phyloP scores from a whole-genome alignment of 2,113 vertebrate genomes.

The Pomatorhinus ruficollis region DNA sequence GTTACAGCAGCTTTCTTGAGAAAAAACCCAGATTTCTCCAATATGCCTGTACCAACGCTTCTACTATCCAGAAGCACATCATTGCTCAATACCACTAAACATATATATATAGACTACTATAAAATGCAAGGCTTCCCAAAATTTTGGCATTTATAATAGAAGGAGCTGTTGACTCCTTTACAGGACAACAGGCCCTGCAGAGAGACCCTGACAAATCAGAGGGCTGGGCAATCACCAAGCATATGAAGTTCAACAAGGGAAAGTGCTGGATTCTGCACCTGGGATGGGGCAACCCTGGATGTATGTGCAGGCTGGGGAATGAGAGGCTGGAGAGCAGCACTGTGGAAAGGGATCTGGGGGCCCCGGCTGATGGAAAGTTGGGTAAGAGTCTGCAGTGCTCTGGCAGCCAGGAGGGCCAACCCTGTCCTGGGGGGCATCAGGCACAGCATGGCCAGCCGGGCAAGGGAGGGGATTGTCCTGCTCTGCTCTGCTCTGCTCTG shows the following conservation, averaged over 20 bases:
- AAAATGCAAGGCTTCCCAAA: neutral
- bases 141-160: neutral
- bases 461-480: neutral
- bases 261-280: neutral
- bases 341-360: rapidly evolving
- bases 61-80: neutral
- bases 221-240: neutral
- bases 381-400: rapidly evolving
- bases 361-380: rapidly evolving
- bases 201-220: neutral
- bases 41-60: neutral
- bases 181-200: neutral
- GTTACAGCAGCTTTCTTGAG: neutral
- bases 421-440: rapidly evolving
- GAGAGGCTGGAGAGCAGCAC: neutral
- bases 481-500: neutral
- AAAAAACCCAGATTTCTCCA: neutral
- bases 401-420: neutral
- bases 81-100: neutral
- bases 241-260: neutral
- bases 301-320: neutral
- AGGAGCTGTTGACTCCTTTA: neutral
- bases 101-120: neutral
- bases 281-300: neutral
- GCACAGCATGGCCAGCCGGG: rapidly evolving